These are phyloP conservation scores for Mimas tiliae DNA, from an alignment of 2,888 invertebrate species.

Conservation along the genomic window DNA sequence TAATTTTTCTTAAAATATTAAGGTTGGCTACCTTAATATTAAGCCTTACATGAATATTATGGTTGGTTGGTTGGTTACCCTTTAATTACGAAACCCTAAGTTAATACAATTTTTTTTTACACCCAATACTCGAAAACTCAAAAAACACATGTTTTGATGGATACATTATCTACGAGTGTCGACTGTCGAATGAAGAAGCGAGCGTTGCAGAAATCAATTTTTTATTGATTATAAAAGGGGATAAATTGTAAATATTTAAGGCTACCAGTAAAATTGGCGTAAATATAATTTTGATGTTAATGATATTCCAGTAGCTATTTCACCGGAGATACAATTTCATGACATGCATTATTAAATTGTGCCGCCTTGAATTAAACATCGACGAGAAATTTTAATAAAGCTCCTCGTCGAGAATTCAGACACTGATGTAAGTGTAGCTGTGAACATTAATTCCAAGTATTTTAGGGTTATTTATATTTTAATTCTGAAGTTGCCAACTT, in stretches of 20 bases:
- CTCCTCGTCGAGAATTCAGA: constrained; percentile 16
- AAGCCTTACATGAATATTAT: too few relatives aligned
- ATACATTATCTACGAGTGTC: too few relatives aligned
- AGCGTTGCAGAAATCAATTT: too few relatives aligned
- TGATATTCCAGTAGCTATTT: constrained; percentile 53
- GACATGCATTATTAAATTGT: constrained; percentile 61
- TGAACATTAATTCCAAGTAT: constrained; percentile 17
- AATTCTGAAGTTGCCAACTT: constrained; percentile 11
- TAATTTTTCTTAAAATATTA: too few relatives aligned
- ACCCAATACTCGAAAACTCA: too few relatives aligned
- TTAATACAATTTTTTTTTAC: too few relatives aligned
- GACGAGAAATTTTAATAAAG: constrained; percentile 59
- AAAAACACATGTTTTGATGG: too few relatives aligned
- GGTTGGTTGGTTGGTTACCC: too few relatives aligned
- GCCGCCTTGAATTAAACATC: constrained; percentile 48
- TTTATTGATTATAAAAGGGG: too few relatives aligned
- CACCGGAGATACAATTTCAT: constrained; percentile 32
- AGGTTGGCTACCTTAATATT: too few relatives aligned
- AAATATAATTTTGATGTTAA: constrained; percentile 40
- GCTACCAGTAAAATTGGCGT: constrained; percentile 28
- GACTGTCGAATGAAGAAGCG: too few relatives aligned
- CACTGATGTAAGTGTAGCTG: constrained; percentile 15
- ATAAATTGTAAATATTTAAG: background rate
- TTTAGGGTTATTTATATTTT: constrained; percentile 11
- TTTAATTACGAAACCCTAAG: too few relatives aligned